A percentile compares a stretch with the other conserved stretches of the same genome.
These are phyloP conservation scores for Mizuhopecten yessoensis DNA, from an alignment of 1,140 invertebrate genomes.

Conservation along the genomic window DNA sequence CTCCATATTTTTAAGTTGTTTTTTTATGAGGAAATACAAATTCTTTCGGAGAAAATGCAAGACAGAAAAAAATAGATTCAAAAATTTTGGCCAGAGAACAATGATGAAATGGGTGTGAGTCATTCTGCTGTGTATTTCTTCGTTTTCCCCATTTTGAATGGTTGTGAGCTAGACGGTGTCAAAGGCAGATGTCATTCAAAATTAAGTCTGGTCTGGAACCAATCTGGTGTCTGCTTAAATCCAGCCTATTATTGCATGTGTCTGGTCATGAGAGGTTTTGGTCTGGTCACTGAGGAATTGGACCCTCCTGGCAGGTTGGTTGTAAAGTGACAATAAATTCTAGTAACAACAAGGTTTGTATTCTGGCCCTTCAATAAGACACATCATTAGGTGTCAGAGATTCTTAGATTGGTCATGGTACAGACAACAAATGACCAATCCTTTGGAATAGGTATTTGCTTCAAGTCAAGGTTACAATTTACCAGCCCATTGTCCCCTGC, in stretches of 20 bases:
- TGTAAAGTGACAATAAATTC: neutral
- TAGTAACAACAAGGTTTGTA: neutral
- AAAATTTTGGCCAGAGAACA: neutral
- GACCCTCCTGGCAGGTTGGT: neutral
- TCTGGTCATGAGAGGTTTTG: neutral
- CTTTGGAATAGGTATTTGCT: too few relatives aligned
- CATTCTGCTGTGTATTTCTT: neutral
- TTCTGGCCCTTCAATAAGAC: neutral
- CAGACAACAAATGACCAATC: too few relatives aligned
- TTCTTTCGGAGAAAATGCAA: neutral
- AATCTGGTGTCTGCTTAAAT: neutral
- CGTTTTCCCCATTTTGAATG: neutral
- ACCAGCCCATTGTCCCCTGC: too few relatives aligned
- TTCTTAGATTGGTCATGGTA: neutral
- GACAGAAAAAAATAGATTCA: neutral
- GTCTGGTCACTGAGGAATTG: neutral
- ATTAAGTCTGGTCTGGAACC: neutral
- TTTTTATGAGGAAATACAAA: neutral
- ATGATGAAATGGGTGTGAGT: neutral
- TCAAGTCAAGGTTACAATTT: too few relatives aligned
- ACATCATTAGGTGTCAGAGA: neutral
- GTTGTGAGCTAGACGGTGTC: neutral
- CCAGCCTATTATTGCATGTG: neutral
- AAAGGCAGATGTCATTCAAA: slow-evolving; percentile 37
- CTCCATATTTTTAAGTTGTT: neutral